Evolutionary conservation across 1,140 invertebrate species (phyloP), one percentile per base, ranked within the genome.

Genomic region (Xylocopa sonorina): DNA sequence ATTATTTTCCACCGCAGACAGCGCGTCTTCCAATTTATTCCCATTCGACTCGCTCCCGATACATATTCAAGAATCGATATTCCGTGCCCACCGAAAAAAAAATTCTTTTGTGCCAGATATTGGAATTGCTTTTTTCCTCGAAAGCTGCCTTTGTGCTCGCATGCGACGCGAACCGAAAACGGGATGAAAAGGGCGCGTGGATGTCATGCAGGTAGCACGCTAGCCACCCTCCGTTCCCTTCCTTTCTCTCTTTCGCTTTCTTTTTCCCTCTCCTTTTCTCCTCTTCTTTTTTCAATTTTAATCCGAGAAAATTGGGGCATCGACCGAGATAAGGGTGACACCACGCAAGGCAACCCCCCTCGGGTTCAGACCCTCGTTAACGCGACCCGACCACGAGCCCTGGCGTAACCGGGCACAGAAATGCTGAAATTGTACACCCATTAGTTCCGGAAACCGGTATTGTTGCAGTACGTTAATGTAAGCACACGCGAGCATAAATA

Each of bases 241-340:
- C 27, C 18, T 66, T 18, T 48, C 27, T 29, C 18, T 18, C 6
- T n/a, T n/a, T 38, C 41, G 4, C 12, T 18, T 18, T 7, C 3
- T 14, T 12, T 18, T 18, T 14, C 18, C 4, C 3, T 16, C 14
- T 34, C 14, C 7, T n/a, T 51, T 21, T 27, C 18, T 16, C 38
- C 18, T 12, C 27, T 29, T 38, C 75, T 75, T 78, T 75, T 78
- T 86, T 88, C 87, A 85, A 87, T 88, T 88, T 80, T 76, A 79
- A 79, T 66, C 83, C 73, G 81, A 78, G 84, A 87, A 86, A 90
- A 90, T 89, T 89, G 80, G 89, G 85, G 73, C 89, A 87, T 80
- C 80, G 77, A 73, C 80, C 82, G 73, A 83, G 89, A 91, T 90
- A 91, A 90, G 86, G 79, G 84, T 86, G 84, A 87, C 81, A 85